Base-by-base conservation (phyloP, 64 coral and sea anemone genomes). In the Platygyra sinensis region DNA sequence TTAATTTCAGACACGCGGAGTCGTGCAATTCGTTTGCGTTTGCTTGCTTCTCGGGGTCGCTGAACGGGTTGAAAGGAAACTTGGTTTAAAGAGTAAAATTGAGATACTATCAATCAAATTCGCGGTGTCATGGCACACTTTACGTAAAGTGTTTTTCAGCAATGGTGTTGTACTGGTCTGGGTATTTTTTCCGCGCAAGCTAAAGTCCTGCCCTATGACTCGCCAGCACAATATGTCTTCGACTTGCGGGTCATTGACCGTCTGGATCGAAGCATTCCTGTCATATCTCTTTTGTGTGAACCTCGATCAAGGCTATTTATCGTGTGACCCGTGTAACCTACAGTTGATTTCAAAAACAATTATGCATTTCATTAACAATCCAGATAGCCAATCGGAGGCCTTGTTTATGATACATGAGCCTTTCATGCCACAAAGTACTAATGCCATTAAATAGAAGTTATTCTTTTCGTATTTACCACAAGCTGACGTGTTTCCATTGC, bases 151-250 rank as follows among this genome's bases (percentile, higher is more conserved):
- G 61, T 69, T 69, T 69, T 29, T 25, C 25, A 27, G 65, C 7
- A 24, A 6, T 69, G 10, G n/a, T 24, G 65, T 6, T 27, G 22
- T 27, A 25, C 22, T 69, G 65, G n/a, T 69, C 8, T 9, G 22
- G 65, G n/a, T 69, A 69, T 69, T 69, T 69, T n/a, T 69, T 69
- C n/a, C n/a, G n/a, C 5, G 22, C 65, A 69, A 69, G 65, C 22
- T 69, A 69, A 51, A 85, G 81, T 72, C 81, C 81, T 85, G 81
- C 81, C 81, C 81, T 71, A 39, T 85, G 81, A 85, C 81, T 85
- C 36, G 0, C 10, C 2, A 51, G 28, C 17, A 72, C 31, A 71
- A 22, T 71, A 49, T 85, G 81, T 46, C 62, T 85, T 63, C 19
- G 59, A 83, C 80, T 83, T 27, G 24, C 71, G 63, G 81, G 81